Conservation (phyloP, 1,140 invertebrate species). For the Drosophila gunungcola region DNA sequence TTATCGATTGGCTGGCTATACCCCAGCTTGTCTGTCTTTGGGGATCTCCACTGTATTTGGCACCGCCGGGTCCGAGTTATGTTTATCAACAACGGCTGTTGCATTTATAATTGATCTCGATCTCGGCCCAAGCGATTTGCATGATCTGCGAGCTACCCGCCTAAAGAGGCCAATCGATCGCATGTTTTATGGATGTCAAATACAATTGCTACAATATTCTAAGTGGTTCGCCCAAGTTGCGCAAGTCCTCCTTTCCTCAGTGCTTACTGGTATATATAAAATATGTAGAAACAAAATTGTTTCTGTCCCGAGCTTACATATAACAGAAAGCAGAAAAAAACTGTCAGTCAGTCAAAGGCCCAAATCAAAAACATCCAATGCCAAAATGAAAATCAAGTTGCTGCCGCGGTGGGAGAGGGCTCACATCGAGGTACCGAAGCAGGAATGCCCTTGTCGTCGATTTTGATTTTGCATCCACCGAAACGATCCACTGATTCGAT, state of each 20-base stretch:
- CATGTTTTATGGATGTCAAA: slow-evolving; percentile 83
- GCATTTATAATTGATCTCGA: slow-evolving; percentile 78
- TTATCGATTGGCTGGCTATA: slow-evolving; percentile 49
- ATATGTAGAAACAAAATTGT: slow-evolving; percentile 42
- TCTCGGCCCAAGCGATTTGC: slow-evolving; percentile 61
- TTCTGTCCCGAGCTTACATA: slow-evolving; percentile 4
- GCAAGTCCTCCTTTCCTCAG: slow-evolving; percentile 45
- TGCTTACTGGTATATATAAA: slow-evolving; percentile 11
- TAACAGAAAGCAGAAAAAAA: slow-evolving; percentile 14
- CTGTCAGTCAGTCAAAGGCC: slow-evolving; percentile 23
- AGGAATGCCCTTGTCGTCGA: slow-evolving; percentile 35
- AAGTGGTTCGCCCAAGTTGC: slow-evolving; percentile 60
- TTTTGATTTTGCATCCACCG: slow-evolving; percentile 2
- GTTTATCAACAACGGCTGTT: slow-evolving; percentile 69
- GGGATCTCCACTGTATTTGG: slow-evolving; percentile 67
- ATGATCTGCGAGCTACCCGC: slow-evolving; percentile 67
- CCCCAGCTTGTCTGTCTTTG: slow-evolving; percentile 32
- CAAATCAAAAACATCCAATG: slow-evolving; percentile 56
- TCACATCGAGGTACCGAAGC: slow-evolving; percentile 24
- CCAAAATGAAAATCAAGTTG: slow-evolving; percentile 57
- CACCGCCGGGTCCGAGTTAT: slow-evolving; percentile 64
- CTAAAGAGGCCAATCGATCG: slow-evolving; percentile 80
- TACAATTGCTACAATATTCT: slow-evolving; percentile 78
- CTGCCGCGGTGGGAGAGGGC: slow-evolving; percentile 6
- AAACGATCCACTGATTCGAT: slow-evolving; percentile 2